Percentiles rank a stretch among this genome's conserved stretches.
These are phyloP conservation scores for Phaonia tiefii DNA, from an alignment of 2,888 invertebrate genomes.

Conservation along the genomic window DNA sequence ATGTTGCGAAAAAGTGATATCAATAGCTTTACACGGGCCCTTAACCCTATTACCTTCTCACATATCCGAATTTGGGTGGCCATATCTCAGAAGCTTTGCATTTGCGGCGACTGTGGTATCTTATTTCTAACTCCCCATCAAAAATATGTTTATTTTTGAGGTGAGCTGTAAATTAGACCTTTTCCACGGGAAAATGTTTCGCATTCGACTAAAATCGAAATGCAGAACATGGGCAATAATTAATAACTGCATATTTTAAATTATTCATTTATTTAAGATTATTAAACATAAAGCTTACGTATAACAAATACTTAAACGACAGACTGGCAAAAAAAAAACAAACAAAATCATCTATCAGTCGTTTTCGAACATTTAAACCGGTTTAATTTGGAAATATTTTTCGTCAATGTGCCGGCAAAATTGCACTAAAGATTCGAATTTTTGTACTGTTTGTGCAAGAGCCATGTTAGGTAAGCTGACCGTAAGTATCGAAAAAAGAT, in stretches of 20 bases:
- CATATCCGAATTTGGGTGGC: too few relatives aligned
- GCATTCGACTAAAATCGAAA: too few relatives aligned
- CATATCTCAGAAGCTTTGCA: too few relatives aligned
- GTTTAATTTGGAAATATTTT: constrained; percentile 84
- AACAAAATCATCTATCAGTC: not conserved
- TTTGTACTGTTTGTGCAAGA: constrained; percentile 89
- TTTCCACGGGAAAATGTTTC: too few relatives aligned
- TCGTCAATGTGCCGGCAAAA: constrained; percentile 92
- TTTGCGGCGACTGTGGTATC: too few relatives aligned
- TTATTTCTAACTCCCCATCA: too few relatives aligned
- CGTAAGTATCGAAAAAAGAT: constrained; percentile 96
- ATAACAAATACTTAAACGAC: constrained; percentile 13
- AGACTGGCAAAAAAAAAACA: constrained; percentile 6
- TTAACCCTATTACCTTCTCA: too few relatives aligned
- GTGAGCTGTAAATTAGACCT: too few relatives aligned
- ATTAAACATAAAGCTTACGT: not conserved
- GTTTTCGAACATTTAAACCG: constrained; percentile 46
- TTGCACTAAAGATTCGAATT: constrained; percentile 88
- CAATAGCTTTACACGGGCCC: too few relatives aligned
- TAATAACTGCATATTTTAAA: not conserved
- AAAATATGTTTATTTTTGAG: too few relatives aligned
- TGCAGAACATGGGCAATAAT: too few relatives aligned
- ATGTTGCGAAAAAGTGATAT: too few relatives aligned
- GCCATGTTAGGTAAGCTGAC: constrained; percentile 91
- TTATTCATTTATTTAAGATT: constrained; percentile 15